phyloP scores from a whole-genome alignment of 2,888 invertebrate species.

The Mythimna loreyi region DNA sequence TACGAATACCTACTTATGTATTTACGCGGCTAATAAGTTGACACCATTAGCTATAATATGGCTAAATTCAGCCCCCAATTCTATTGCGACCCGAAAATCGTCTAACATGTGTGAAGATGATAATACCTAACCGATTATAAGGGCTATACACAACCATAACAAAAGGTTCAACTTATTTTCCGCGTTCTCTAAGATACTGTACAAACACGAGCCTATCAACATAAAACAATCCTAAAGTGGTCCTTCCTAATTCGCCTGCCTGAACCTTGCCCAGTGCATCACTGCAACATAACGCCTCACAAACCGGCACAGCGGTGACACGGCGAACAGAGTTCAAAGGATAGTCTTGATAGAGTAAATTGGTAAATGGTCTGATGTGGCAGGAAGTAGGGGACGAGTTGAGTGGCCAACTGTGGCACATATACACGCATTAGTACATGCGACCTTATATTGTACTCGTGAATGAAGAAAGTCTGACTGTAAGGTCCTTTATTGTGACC shows the following conservation, averaged over 20 bases:
- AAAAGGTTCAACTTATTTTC: no score
- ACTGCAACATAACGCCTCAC: constrained; percentile 34
- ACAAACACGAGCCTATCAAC: neutral
- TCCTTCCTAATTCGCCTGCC: constrained; percentile 8
- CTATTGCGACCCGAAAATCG: no score
- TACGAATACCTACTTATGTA: no score
- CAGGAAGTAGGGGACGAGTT: constrained; percentile 82
- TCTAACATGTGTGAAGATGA: no score
- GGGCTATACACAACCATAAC: no score
- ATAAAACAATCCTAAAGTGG: neutral
- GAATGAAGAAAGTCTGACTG: constrained; percentile 38
- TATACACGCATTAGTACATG: constrained; percentile 24
- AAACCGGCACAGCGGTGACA: constrained; percentile 60
- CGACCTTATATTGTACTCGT: constrained; percentile 25
- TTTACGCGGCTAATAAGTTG: no score
- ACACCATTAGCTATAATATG: no score
- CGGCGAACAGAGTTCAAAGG: constrained; percentile 63
- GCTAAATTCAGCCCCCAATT: no score
- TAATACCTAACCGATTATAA: no score
- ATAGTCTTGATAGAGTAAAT: constrained; percentile 79
- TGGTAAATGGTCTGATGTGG: constrained; percentile 79
- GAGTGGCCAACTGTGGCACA: constrained; percentile 57
- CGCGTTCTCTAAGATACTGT: no score
- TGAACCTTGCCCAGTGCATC: constrained; percentile 41
- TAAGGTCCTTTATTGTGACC: constrained; percentile 6